Percentiles rank a stretch among this genome's conserved stretches.
phyloP scores from a whole-genome alignment of 2,888 invertebrate species.

The Drosophila mayaguana region DNA sequence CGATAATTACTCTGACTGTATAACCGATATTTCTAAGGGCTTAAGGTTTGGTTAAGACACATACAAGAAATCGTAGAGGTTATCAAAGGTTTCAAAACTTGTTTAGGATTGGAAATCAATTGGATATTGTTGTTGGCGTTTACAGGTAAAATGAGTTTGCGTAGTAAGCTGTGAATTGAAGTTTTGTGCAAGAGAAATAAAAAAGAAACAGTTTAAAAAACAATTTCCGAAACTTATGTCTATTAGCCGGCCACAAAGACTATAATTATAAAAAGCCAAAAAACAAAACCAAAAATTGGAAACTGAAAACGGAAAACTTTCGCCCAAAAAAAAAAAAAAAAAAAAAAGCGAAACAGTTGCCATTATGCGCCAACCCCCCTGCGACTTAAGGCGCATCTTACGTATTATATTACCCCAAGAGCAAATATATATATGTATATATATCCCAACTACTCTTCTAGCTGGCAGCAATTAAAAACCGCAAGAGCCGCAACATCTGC shows the following conservation, averaged over 20 bases:
- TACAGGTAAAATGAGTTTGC: constrained; percentile 66
- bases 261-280: constrained; percentile 64
- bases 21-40: background rate
- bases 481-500: constrained; percentile 41
- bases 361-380: constrained; percentile 59
- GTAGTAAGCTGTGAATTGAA: constrained; percentile 58
- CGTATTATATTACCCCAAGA: constrained; percentile 26
- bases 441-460: constrained; percentile 9
- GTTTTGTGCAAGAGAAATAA: constrained; percentile 22
- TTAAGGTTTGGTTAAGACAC: background rate
- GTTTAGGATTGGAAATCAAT: constrained; percentile 8
- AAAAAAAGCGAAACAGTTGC: constrained; percentile 59
- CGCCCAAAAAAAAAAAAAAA: constrained; percentile 49
- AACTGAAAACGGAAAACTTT: constrained; percentile 54
- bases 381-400: constrained; percentile 57
- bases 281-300: constrained; percentile 16
- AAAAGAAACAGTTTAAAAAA: constrained; percentile 29
- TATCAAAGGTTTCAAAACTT: background rate
- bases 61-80: constrained; percentile 27
- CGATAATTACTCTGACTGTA: background rate
- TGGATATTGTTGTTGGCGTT: constrained; percentile 4
- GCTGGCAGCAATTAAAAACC: constrained; percentile 62
- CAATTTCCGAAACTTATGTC: constrained; percentile 37
- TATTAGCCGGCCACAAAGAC: constrained; percentile 50
- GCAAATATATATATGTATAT: constrained; percentile 5